These are phyloP conservation scores for Rotaria magnacalcarata DNA, from an alignment of 2,888 invertebrate genomes.

Conservation along the genomic window DNA sequence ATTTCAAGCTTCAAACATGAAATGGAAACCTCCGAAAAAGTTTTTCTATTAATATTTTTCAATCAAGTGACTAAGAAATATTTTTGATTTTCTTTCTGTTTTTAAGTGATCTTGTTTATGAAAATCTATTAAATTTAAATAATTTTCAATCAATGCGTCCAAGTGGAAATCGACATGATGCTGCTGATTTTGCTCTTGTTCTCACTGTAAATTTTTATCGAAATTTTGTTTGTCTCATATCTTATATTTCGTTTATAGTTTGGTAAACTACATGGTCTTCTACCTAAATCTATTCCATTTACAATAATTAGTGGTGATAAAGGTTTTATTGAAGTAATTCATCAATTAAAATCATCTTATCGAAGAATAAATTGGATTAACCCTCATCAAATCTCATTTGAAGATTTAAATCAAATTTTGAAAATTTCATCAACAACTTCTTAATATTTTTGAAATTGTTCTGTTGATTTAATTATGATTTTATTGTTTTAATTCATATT, in stretches of 20 bases:
- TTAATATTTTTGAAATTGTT: too few species aligned
- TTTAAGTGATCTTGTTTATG: neutral
- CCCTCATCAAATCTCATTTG: conserved; percentile 48
- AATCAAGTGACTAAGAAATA: neutral
- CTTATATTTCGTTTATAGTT: conserved; percentile 47
- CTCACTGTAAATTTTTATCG: conserved; percentile 48
- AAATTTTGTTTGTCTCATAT: neutral
- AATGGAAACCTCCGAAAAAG: conserved; percentile 49
- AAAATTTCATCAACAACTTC: neutral
- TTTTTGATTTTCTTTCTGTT: neutral
- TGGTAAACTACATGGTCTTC: conserved; percentile 49
- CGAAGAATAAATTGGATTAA: conserved; percentile 49
- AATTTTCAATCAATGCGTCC: neutral
- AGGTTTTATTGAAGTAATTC: conserved; percentile 50
- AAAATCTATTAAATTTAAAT: neutral
- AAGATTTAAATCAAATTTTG: neutral
- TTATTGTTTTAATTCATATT: too few species aligned
- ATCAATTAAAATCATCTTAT: conserved; percentile 48
- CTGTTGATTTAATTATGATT: too few species aligned
- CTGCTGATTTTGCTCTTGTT: conserved; percentile 51
- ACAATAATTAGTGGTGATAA: conserved; percentile 50
- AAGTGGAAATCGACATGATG: conserved; percentile 50
- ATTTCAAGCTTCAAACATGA: conserved; percentile 49
- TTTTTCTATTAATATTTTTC: neutral
- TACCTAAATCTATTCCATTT: conserved; percentile 49